These are phyloP conservation scores for Drosophila aldrichi DNA, from an alignment of 2,888 invertebrate species.

Conservation along the genomic window DNA sequence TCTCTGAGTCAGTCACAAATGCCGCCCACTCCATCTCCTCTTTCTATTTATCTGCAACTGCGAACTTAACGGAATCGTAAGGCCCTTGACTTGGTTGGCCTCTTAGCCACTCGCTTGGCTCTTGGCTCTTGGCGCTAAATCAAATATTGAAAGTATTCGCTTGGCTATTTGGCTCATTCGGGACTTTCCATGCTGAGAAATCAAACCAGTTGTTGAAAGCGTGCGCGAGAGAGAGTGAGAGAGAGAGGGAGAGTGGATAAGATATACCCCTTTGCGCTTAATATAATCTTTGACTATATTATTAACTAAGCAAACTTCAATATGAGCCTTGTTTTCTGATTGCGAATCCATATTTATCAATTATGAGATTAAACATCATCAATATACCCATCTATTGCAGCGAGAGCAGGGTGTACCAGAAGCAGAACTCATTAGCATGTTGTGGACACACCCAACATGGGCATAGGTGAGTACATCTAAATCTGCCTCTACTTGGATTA, in stretches of 20 bases:
- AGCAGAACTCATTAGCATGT: constrained; percentile 43
- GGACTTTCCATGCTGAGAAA: constrained; percentile 28
- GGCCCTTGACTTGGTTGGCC: constrained; percentile 19
- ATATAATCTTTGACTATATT: not conserved
- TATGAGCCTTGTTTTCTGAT: not conserved
- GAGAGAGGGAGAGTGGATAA: not conserved
- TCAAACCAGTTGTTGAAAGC: constrained; percentile 44
- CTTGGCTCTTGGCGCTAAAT: constrained; percentile 8
- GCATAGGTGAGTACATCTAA: not conserved
- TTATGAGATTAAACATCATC: no score
- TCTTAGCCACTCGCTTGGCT: constrained; percentile 11
- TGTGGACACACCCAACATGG: not conserved
- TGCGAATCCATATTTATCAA: not conserved
- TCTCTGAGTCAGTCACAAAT: not conserved
- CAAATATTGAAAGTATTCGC: constrained; percentile 33
- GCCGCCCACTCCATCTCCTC: not conserved
- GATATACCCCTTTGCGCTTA: not conserved
- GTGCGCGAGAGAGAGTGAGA: not conserved
- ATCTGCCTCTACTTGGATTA: not conserved
- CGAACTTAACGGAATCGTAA: not conserved
- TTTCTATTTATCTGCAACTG: not conserved
- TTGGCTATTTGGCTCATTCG: constrained; percentile 12
- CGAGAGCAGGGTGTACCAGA: not conserved
- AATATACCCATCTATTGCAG: not conserved
- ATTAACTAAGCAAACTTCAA: not conserved